phyloP scores from a whole-genome alignment of 2,888 invertebrate genomes.

The Mythimna vitellina region DNA sequence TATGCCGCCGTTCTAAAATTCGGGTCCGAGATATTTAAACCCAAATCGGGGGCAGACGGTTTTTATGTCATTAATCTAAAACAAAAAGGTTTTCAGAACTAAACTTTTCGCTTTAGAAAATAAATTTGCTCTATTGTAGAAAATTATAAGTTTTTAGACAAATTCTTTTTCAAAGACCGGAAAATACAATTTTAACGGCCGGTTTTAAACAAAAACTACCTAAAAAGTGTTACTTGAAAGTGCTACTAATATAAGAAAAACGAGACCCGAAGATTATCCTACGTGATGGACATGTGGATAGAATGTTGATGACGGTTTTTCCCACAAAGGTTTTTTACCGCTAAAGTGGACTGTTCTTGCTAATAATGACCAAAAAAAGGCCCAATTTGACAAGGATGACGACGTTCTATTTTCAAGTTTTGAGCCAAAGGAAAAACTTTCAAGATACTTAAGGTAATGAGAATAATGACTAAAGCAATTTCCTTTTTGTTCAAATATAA shows the following conservation, averaged over 20 bases:
- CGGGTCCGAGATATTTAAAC: background rate
- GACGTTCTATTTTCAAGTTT: conserved; percentile 24
- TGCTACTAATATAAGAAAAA: conserved; percentile 23
- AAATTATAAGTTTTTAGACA: conserved; percentile 17
- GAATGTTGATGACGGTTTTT: conserved; percentile 50
- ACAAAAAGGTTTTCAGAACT: conserved; percentile 13
- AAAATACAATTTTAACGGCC: background rate
- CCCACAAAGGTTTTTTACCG: conserved; percentile 36
- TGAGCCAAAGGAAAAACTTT: background rate
- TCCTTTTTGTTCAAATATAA: background rate
- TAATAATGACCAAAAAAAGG: conserved; percentile 42
- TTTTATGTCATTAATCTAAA: conserved; percentile 5
- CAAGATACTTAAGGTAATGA: conserved; percentile 12
- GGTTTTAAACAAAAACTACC: conserved; percentile 7
- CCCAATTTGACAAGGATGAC: conserved; percentile 32
- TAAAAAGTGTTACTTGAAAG: conserved; percentile 2
- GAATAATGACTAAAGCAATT: conserved; percentile 4
- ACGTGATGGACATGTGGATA: conserved; percentile 33
- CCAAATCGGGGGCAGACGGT: background rate
- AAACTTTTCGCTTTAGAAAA: conserved; percentile 5
- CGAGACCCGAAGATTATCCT: conserved; percentile 11
- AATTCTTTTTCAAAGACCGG: background rate
- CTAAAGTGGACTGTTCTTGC: conserved; percentile 29
- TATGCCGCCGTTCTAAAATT: background rate
- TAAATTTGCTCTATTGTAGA: background rate